Evolutionary conservation across 2,888 invertebrate species (phyloP), one percentile per base, ranked within the genome.

Genomic region (Epiblema foenella): DNA sequence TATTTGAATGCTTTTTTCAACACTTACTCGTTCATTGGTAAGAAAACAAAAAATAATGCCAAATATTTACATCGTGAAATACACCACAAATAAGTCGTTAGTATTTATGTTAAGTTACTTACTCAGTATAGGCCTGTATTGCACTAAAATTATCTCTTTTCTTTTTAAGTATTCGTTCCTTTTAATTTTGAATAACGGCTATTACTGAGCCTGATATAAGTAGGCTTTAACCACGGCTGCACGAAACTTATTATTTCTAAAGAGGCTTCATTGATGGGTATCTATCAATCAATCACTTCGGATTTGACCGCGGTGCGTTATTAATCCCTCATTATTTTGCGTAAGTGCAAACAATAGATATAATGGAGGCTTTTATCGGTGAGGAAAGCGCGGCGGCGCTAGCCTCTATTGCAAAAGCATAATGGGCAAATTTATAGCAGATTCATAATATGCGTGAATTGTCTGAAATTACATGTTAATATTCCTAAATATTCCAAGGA

Each of bases 331-430:
- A 54, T 56, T 42, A 57, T 15, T 69, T 59, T 60, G 52, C 66
- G 56, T 60, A 72, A 64, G 67, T 73, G 63, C 62, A 75, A 60
- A 72, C 65, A 69, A 65, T 56, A 51, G 59, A 17, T 24, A 46
- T 59, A 64, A 63, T 46, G 73, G 73, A 72, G 46, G 73, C 73
- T 75, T 72, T 74, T 76, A 75, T 74, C 69, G 73, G 76, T 81
- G 79, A 76, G 76, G 75, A 77, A 77, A 77, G 73, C 24, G 42
- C 70, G 69, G 51, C 18, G 7, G 42, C 18, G n/a, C n/a, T n/a
- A n/a, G 17, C 18, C 65, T 33, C 63, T 17, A 33, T 70, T 66
- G 58, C 69, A 59, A 65, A 59, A 69, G 51, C 52, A 37, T 69
- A 59, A 59, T 52, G 59, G 52, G 15, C 24, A 60, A 52, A 63